phyloP scores from a whole-genome alignment of 2,888 invertebrate species.

The Allacma fusca region DNA sequence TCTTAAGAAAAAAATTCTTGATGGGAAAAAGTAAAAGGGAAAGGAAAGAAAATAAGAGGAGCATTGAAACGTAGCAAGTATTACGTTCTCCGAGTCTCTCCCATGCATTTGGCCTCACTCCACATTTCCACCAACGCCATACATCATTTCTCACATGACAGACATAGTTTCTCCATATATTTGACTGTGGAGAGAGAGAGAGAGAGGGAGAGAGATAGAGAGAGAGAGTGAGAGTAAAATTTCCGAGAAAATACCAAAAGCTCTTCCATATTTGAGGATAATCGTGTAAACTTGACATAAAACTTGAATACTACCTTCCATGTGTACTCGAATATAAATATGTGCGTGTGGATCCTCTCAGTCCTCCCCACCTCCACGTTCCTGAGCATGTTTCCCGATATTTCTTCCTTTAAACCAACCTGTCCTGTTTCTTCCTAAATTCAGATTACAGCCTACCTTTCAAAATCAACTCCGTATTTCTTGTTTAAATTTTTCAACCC shows the following conservation, averaged over 20 bases:
- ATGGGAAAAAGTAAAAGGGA: neutral
- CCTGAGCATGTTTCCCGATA: neutral
- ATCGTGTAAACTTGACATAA: constrained; percentile 18
- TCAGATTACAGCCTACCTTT: too few species aligned
- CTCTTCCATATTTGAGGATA: constrained; percentile 13
- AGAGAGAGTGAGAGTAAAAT: neutral
- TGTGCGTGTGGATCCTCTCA: neutral
- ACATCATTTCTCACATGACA: constrained; percentile 22
- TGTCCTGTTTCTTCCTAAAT: constrained; percentile 9
- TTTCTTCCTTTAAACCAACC: neutral
- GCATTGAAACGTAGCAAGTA: neutral
- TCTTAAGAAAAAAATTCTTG: neutral
- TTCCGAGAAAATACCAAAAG: neutral
- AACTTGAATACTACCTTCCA: neutral
- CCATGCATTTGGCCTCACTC: neutral
- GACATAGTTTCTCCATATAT: constrained; percentile 17
- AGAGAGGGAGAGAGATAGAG: neutral
- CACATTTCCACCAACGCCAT: constrained; percentile 9
- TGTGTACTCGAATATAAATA: neutral
- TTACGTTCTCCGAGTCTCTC: neutral
- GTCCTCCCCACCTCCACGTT: neutral
- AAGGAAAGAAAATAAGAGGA: neutral
- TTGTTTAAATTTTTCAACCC: too few species aligned
- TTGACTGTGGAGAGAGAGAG: neutral
- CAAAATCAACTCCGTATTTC: too few species aligned